Conservation (phyloP, 2,888 invertebrate species). For the Lagria hirta region DNA sequence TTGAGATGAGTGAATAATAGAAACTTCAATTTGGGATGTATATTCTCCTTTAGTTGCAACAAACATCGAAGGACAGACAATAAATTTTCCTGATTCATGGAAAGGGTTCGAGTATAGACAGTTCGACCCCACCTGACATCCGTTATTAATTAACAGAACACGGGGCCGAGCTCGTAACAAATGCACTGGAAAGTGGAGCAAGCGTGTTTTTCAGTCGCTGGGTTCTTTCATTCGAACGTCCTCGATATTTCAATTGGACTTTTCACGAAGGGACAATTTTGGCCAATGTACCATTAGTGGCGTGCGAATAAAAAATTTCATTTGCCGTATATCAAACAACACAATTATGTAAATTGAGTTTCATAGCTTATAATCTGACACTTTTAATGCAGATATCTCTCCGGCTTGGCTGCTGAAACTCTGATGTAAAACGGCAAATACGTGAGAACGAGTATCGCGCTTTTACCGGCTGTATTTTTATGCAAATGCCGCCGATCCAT, state of each 20-base stretch:
- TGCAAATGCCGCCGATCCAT: slow-evolving; percentile 46
- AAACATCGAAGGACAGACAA: slow-evolving; percentile 38
- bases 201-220: slow-evolving; percentile 34
- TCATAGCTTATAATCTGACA: slow-evolving; percentile 49
- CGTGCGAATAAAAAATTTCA: slow-evolving; percentile 10
- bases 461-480: slow-evolving; percentile 41
- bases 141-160: slow-evolving; percentile 49
- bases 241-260: slow-evolving; percentile 27
- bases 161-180: slow-evolving; percentile 36
- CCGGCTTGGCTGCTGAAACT: slow-evolving; percentile 24
- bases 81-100: slow-evolving; percentile 49
- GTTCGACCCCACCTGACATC: slow-evolving; percentile 44
- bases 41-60: too few relatives aligned
- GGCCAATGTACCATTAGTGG: slow-evolving; percentile 20
- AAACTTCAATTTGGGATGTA: too few relatives aligned
- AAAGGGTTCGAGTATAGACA: slow-evolving; percentile 43
- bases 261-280: slow-evolving; percentile 25
- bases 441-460: slow-evolving; percentile 40
- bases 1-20: too few relatives aligned
- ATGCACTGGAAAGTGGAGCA: slow-evolving; percentile 36
- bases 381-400: slow-evolving; percentile 47
- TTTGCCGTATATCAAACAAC: slow-evolving; percentile 35
- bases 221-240: slow-evolving; percentile 14
- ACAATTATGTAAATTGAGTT: slow-evolving; percentile 47
- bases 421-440: slow-evolving; percentile 41